Conservation (phyloP, 2,113 vertebrate genomes). For the Nannospalax galili region DNA sequence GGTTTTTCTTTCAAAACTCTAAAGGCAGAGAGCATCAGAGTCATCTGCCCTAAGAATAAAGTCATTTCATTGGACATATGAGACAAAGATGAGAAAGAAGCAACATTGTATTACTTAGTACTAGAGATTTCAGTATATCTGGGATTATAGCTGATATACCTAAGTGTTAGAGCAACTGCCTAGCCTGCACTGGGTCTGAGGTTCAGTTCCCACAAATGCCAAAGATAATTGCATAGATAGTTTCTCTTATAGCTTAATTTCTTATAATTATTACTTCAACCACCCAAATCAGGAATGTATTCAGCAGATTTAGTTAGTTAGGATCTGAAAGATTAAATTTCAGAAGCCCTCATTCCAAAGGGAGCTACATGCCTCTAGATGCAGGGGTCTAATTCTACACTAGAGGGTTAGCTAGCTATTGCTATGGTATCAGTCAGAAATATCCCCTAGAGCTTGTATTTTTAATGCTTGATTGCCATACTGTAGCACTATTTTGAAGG, state of each 20-base stretch:
- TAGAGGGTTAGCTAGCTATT: background rate
- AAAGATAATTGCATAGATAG: background rate
- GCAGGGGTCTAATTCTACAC: background rate
- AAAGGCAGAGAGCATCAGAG: constrained; percentile 7
- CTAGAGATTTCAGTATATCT: background rate
- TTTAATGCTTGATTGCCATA: background rate
- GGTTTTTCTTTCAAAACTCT: background rate
- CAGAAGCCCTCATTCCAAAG: background rate
- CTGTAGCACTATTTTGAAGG: background rate
- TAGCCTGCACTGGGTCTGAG: background rate
- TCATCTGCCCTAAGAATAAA: background rate
- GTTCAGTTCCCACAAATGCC: background rate
- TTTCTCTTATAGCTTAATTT: background rate
- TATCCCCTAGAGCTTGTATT: background rate
- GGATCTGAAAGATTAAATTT: background rate
- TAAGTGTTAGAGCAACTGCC: background rate
- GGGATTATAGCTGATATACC: background rate
- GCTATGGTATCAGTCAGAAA: background rate
- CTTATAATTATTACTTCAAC: background rate
- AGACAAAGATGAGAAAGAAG: background rate
- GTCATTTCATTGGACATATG: background rate
- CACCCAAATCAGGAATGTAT: background rate
- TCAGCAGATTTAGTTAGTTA: background rate
- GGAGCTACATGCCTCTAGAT: background rate
- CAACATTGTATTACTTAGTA: background rate